Percentiles rank a stretch among this genome's conserved stretches.
These are phyloP conservation scores for Zootermopsis nevadensis DNA, from an alignment of 2,888 invertebrate species.

Conservation along the genomic window DNA sequence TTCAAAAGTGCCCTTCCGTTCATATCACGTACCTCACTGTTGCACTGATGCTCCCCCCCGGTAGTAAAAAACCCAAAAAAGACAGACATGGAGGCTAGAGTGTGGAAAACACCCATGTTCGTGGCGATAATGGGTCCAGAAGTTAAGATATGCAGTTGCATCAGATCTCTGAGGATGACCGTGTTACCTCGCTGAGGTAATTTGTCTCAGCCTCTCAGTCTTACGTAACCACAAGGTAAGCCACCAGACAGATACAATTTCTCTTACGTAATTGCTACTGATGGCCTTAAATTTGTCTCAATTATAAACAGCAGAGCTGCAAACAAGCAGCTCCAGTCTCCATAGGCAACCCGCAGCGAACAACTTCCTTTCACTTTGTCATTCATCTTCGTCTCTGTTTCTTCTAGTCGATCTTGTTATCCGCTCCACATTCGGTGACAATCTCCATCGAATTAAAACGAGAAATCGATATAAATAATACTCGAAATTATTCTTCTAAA, in stretches of 20 bases:
- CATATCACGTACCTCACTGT: too few species aligned
- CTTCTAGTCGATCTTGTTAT: too few species aligned
- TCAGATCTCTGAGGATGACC: not conserved
- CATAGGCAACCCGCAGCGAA: not conserved
- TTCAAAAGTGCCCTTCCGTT: too few species aligned
- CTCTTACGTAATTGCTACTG: constrained; percentile 22
- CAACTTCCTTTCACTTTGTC: not conserved
- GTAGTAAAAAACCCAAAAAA: too few species aligned
- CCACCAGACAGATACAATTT: not conserved
- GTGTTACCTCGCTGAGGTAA: not conserved
- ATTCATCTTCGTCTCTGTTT: too few species aligned
- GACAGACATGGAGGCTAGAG: too few species aligned
- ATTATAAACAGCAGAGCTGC: constrained; percentile 17
- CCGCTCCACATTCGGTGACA: too few species aligned
- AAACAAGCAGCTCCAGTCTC: not conserved
- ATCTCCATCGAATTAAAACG: too few species aligned
- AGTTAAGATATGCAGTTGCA: not conserved
- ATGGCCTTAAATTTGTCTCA: constrained; percentile 28
- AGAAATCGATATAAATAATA: too few species aligned
- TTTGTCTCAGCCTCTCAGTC: not conserved
- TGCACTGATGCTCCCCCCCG: too few species aligned
- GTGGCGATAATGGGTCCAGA: not conserved
- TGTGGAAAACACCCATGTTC: not conserved
- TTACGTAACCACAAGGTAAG: not conserved
- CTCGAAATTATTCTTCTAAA: too few species aligned